Conservation (phyloP, 1,140 invertebrate species). For the Coptotermes formosanus region DNA sequence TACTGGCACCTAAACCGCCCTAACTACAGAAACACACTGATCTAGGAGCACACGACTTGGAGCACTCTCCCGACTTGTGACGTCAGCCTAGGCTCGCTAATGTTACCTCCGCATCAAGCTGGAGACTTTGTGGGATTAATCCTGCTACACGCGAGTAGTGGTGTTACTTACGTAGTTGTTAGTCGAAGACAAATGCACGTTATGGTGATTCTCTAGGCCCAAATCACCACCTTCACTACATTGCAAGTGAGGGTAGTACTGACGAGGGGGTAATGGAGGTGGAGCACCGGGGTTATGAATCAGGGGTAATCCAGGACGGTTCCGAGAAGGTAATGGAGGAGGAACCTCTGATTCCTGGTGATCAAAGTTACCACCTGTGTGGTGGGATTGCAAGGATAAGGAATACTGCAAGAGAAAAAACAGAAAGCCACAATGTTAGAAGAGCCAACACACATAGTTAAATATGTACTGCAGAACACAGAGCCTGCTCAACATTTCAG, state of each 20-base stretch:
- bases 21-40: no score
- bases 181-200: conserved; percentile 40
- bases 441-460: not conserved
- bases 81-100: no score
- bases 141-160: no score
- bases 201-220: conserved; percentile 27
- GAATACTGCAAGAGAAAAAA: conserved; percentile 39
- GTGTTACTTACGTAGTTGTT: conserved; percentile 50
- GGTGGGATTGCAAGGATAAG: conserved; percentile 33
- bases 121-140: no score
- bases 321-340: conserved; percentile 61
- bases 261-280: conserved; percentile 49
- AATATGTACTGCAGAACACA: not conserved
- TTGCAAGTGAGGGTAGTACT: conserved; percentile 47
- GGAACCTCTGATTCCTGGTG: conserved; percentile 49
- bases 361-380: conserved; percentile 30
- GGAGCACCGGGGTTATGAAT: conserved; percentile 44
- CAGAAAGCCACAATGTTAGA: conserved; percentile 33
- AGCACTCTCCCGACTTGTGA: no score
- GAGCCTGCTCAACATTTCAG: not conserved
- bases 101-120: no score
- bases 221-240: conserved; percentile 12
- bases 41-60: no score
- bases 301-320: conserved; percentile 46
- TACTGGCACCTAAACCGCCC: no score